Evolutionary conservation across 2,113 vertebrate genomes (phyloP).

Genomic region (Spilogale gracilis): DNA sequence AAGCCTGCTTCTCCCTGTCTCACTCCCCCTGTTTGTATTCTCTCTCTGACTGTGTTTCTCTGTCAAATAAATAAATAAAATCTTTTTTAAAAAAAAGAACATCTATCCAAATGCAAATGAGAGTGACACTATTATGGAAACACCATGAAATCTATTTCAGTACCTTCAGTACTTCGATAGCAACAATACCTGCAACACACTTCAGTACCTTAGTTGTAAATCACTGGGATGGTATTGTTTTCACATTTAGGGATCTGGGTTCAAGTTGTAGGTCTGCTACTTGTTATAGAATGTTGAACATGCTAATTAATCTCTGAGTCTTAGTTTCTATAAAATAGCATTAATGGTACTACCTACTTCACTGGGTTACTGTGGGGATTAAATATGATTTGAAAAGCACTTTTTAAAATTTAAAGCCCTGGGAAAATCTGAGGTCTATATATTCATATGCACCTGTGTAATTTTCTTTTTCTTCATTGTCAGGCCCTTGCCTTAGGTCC

Average conservation of each 20-base stretch:
- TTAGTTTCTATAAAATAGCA: conserved; percentile 48
- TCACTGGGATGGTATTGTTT: conserved; percentile 1
- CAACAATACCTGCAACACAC: conserved; percentile 39
- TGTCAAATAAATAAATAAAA: too few relatives aligned
- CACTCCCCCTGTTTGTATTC: too few relatives aligned
- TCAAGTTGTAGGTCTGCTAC: conserved; percentile 21
- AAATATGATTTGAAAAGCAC: conserved; percentile 37
- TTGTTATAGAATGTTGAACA: conserved; percentile 49
- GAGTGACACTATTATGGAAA: conserved; percentile 20
- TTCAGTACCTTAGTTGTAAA: conserved; percentile 44
- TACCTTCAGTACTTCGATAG: conserved; percentile 55
- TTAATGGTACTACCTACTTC: neutral
- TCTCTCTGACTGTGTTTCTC: too few relatives aligned
- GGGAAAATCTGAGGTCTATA: neutral
- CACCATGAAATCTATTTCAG: conserved; percentile 34
- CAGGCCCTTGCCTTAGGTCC: neutral
- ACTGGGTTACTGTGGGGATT: neutral
- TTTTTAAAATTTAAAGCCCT: conserved; percentile 2
- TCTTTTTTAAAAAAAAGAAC: too few relatives aligned
- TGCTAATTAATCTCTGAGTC: conserved; percentile 13
- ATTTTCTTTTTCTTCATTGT: neutral
- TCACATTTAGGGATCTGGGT: conserved; percentile 5
- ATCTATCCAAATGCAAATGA: neutral
- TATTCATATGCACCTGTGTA: neutral
- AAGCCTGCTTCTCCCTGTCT: too few relatives aligned